phyloP scores from a whole-genome alignment of 23 tunicate species.

The Botrylloides violaceus region DNA sequence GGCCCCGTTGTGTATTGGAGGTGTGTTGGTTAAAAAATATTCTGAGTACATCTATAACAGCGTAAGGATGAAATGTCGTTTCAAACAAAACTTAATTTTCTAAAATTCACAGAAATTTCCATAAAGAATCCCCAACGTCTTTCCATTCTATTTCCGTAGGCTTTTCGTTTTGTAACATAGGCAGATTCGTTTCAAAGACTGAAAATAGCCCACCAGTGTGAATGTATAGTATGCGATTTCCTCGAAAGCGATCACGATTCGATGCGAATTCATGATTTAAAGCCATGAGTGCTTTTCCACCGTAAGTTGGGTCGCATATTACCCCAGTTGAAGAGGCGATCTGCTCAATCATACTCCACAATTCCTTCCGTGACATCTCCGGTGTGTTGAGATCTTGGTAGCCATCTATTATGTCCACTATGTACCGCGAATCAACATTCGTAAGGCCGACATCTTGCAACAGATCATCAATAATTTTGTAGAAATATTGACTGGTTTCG shows the following conservation, averaged over 20 bases:
- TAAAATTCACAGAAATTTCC: no score
- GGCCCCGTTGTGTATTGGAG: no score
- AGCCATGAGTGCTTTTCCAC: conserved; percentile 80
- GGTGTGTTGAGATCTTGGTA: conserved; percentile 86
- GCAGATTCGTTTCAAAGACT: no score
- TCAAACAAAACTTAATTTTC: no score
- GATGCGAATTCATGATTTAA: conserved; percentile 41
- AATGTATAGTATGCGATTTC: conserved; percentile 56
- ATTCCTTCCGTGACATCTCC: conserved; percentile 38
- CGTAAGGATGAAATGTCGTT: no score
- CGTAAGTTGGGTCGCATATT: conserved; percentile 72
- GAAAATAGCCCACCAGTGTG: conserved; percentile 67
- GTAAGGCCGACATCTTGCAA: conserved; percentile 26
- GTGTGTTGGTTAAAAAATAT: no score
- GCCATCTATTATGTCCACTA: conserved; percentile 88
- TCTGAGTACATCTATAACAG: no score
- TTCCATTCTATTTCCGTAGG: no score
- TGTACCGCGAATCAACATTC: conserved; percentile 37
- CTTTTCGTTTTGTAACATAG: no score
- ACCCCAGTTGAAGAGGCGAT: conserved; percentile 54
- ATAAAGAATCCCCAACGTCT: no score
- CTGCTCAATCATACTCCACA: conserved; percentile 26
- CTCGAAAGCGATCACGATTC: conserved; percentile 53
- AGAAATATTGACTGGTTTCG: conserved; percentile 60
- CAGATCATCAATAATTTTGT: conserved; percentile 65